Percentiles rank a stretch among this genome's conserved stretches.
Conservation (phyloP, 2,113 vertebrate genomes). For the Narcine bancroftii region DNA sequence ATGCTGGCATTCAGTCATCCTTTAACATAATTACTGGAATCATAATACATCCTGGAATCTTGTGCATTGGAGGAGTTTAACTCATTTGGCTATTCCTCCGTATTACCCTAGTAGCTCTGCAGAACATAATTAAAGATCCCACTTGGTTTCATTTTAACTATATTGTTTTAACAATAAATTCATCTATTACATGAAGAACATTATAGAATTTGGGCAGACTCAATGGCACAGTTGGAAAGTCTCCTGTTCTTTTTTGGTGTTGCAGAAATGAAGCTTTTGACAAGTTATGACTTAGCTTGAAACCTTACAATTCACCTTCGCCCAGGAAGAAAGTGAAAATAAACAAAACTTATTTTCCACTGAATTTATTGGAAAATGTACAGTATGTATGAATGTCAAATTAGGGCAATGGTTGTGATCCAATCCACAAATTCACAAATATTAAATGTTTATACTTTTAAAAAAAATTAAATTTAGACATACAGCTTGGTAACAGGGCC, state of each 20-base stretch:
- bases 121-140: neutral
- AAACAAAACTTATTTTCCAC: neutral
- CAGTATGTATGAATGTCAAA: neutral
- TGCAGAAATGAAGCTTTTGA: neutral
- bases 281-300: neutral
- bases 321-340: neutral
- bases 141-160: neutral
- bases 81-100: too few relatives aligned
- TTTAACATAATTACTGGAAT: too few relatives aligned
- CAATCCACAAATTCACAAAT: neutral
- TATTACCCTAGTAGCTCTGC: neutral
- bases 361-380: neutral
- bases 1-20: too few relatives aligned
- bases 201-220: neutral
- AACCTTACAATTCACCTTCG: neutral
- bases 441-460: neutral
- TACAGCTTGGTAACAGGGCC: too few relatives aligned
- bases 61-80: neutral
- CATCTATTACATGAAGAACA: neutral
- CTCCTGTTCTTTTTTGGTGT: neutral
- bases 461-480: too few relatives aligned
- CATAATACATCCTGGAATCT: neutral
- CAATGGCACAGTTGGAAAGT: neutral
- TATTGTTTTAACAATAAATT: neutral
- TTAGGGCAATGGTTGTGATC: neutral